Evolutionary conservation across 1,140 invertebrate genomes (phyloP).

Genomic region (Achatina immaculata): DNA sequence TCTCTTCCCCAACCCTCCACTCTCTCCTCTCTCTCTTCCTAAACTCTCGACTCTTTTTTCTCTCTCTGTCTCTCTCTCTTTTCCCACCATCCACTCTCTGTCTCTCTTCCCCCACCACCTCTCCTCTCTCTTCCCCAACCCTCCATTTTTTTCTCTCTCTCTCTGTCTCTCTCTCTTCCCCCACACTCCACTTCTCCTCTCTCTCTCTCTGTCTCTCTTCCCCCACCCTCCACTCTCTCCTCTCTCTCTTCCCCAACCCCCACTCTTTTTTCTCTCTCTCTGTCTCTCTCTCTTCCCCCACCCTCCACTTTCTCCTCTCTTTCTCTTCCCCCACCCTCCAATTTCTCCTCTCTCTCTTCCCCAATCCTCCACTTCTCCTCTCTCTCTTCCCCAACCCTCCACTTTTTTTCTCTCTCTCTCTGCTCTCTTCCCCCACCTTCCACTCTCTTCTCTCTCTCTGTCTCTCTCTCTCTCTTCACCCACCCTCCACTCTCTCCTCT

Average conservation of each 20-base stretch:
- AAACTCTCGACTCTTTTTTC: not conserved
- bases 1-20: too few species aligned
- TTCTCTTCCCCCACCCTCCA: not conserved
- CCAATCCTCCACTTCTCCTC: too few species aligned
- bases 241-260: not conserved
- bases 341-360: too few species aligned
- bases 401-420: too few species aligned
- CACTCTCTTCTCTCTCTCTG: too few species aligned
- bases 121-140: not conserved
- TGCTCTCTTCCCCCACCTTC: too few species aligned
- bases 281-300: not conserved
- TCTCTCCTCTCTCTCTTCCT: too few species aligned
- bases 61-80: not conserved
- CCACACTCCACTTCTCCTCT: not conserved
- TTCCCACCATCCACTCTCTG: not conserved
- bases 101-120: not conserved
- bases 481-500: too few species aligned
- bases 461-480: too few species aligned
- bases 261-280: not conserved
- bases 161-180: not conserved
- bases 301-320: not conserved
- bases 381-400: too few species aligned
- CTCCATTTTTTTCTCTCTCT: not conserved
- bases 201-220: not conserved
- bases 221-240: not conserved